A percentile compares a stretch with the other conserved stretches of the same genome.
These are phyloP conservation scores for Hydrochoerus hydrochaeris DNA, from an alignment of 2,113 vertebrate species.

Conservation along the genomic window DNA sequence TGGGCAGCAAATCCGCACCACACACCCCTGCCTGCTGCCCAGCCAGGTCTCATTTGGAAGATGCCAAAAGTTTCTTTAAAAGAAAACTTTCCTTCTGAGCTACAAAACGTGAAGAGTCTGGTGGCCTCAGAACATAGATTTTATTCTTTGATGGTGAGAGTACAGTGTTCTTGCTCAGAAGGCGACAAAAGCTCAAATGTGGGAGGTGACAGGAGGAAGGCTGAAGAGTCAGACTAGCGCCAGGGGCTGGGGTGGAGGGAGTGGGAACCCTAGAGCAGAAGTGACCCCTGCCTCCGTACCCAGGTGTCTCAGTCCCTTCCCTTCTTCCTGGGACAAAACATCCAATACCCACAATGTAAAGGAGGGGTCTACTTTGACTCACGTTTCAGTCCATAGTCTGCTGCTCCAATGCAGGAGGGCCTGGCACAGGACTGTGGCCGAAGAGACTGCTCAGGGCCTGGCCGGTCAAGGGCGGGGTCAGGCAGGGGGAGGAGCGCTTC, in stretches of 20 bases:
- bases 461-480: background rate
- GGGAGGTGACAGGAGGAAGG: background rate
- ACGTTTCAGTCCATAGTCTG: background rate
- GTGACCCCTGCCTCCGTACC: background rate
- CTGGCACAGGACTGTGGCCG: background rate
- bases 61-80: background rate
- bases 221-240: background rate
- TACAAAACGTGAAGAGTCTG: background rate
- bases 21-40: too few relatives aligned
- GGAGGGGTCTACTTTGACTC: background rate
- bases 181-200: background rate
- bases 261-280: background rate
- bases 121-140: background rate
- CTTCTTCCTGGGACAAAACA: background rate
- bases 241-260: background rate
- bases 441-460: background rate
- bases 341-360: background rate
- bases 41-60: background rate
- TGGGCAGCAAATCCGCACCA: too few relatives aligned
- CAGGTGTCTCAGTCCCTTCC: background rate
- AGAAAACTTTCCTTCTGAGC: background rate
- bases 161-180: background rate
- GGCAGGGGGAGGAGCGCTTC: background rate
- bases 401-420: background rate
- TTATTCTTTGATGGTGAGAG: background rate